Conservation (phyloP, 37 sponge, comb jelly and placozoan genomes). For the Theonella swinhoei region DNA sequence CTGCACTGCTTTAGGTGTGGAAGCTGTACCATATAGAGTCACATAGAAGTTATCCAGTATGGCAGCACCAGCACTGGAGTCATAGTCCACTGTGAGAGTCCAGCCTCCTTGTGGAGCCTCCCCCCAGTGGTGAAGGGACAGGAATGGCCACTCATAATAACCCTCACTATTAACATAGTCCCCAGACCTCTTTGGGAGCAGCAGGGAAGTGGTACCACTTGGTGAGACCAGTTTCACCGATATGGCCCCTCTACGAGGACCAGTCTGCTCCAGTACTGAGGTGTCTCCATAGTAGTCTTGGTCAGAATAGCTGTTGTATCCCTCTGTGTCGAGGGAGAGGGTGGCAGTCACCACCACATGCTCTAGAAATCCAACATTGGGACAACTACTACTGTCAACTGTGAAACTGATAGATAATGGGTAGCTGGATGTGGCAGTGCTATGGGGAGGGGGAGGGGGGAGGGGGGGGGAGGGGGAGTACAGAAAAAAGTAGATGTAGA, state of each 20-base stretch:
- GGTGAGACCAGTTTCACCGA: slow-evolving; percentile 76
- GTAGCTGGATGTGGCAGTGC: not conserved
- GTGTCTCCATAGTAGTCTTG: not conserved
- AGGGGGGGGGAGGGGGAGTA: not conserved
- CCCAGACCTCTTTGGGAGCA: slow-evolving; percentile 50
- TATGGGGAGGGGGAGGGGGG: not conserved
- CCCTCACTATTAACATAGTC: slow-evolving; percentile 63
- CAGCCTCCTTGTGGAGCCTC: slow-evolving; percentile 73
- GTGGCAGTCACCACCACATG: slow-evolving; percentile 58
- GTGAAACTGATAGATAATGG: slow-evolving; percentile 18
- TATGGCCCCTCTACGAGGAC: slow-evolving; percentile 71
- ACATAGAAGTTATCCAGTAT: slow-evolving; percentile 16
- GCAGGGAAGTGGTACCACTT: slow-evolving; percentile 59
- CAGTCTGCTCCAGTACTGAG: not conserved
- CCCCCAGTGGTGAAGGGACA: slow-evolving; percentile 87
- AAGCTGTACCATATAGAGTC: slow-evolving; percentile 55
- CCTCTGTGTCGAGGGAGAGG: slow-evolving; percentile 2
- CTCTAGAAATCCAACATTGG: slow-evolving; percentile 53
- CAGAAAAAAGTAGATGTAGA: not conserved
- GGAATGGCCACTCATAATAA: slow-evolving; percentile 83
- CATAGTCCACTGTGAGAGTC: slow-evolving; percentile 51
- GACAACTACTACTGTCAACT: slow-evolving; percentile 6
- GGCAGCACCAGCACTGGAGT: slow-evolving; percentile 20
- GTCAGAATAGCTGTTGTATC: slow-evolving; percentile 12
- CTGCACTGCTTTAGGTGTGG: slow-evolving; percentile 28